Conservation (phyloP, 2,888 invertebrate genomes). For the Meteorus colon region DNA sequence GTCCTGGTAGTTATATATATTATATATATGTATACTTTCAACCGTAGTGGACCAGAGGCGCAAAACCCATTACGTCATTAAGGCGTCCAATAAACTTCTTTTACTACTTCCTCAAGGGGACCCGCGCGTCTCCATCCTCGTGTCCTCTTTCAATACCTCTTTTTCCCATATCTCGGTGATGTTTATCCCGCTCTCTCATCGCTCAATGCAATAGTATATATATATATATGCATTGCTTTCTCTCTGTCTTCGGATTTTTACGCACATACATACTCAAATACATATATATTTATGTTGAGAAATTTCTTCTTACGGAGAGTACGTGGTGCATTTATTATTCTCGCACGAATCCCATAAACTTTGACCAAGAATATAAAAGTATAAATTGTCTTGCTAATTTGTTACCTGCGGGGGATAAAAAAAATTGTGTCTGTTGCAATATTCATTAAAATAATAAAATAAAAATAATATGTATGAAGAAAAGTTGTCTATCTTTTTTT, state of each 20-base stretch:
- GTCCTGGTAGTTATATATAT: slow-evolving; percentile 10
- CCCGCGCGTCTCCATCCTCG: slow-evolving; percentile 36
- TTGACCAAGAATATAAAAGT: slow-evolving; percentile 24
- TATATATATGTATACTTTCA: slow-evolving; percentile 16
- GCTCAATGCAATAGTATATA: background rate
- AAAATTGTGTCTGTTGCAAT: slow-evolving; percentile 24
- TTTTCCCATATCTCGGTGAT: slow-evolving; percentile 32
- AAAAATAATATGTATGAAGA: background rate
- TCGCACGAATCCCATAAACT: slow-evolving; percentile 25
- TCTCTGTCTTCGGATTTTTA: slow-evolving; percentile 17
- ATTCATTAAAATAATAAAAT: slow-evolving; percentile 20
- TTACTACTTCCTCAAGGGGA: slow-evolving; percentile 62
- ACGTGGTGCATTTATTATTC: slow-evolving; percentile 27
- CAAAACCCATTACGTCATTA: slow-evolving; percentile 62
- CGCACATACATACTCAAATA: slow-evolving; percentile 10
- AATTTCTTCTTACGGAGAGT: slow-evolving; percentile 6
- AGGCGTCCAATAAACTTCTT: slow-evolving; percentile 63
- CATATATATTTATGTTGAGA: background rate
- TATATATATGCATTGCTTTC: slow-evolving; percentile 12
- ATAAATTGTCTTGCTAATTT: slow-evolving; percentile 29
- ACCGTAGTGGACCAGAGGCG: slow-evolving; percentile 42
- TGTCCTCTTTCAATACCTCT: slow-evolving; percentile 30
- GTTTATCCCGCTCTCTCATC: background rate
- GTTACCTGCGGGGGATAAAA: slow-evolving; percentile 14
- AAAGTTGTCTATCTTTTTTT: background rate